Conservation (phyloP, 2,113 vertebrate genomes). For the Vidua chalybeata region DNA sequence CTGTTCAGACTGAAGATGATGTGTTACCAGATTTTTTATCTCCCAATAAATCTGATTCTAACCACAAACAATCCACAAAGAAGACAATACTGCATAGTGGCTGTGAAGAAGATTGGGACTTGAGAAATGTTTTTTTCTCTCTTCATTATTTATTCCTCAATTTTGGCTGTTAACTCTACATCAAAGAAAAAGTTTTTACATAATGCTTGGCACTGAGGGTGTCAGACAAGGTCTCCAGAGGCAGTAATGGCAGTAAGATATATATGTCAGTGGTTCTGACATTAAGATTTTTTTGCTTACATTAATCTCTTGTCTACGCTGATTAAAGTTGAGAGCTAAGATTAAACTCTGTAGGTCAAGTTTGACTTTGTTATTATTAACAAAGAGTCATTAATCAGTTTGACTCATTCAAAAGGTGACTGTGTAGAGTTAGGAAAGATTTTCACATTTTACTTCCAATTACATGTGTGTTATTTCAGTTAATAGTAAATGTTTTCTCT, state of each 20-base stretch:
- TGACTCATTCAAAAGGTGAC: not conserved
- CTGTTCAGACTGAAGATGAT: not conserved
- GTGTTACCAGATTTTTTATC: not conserved
- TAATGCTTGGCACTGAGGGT: not conserved
- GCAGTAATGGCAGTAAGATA: not conserved
- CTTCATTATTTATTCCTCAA: not conserved
- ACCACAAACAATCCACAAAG: not conserved
- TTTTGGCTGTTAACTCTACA: not conserved
- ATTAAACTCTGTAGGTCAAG: not conserved
- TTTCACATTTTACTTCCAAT: slow-evolving; percentile 17
- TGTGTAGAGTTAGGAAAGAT: not conserved
- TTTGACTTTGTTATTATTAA: not conserved
- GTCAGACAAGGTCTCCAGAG: not conserved
- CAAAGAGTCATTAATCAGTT: not conserved
- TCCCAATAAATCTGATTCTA: not conserved
- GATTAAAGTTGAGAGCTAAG: not conserved
- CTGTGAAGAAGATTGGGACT: not conserved
- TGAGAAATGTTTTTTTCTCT: not conserved
- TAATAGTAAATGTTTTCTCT: slow-evolving; percentile 24
- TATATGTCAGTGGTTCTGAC: slow-evolving; percentile 7
- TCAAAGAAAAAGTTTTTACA: not conserved
- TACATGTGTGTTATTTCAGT: slow-evolving; percentile 31
- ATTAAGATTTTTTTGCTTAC: not conserved
- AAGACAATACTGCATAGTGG: not conserved
- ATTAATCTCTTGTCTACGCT: not conserved